phyloP scores from a whole-genome alignment of 2,113 vertebrate genomes.

The Syngnathoides biaculeatus region DNA sequence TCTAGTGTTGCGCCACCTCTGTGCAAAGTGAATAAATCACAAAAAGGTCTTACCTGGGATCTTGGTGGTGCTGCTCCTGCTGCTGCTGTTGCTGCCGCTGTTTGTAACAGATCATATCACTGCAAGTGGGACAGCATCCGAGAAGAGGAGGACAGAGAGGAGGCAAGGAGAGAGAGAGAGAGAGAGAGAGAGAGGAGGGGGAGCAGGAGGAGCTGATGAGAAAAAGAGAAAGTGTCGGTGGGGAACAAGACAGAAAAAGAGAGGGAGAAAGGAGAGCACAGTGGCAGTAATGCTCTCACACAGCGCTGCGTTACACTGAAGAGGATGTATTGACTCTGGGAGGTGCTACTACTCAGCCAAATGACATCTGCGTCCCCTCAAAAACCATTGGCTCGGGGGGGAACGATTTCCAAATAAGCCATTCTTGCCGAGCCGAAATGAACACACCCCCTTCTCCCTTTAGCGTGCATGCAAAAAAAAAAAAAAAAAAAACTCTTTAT shows the following conservation, averaged over 20 bases:
- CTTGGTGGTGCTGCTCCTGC: conserved; percentile 19
- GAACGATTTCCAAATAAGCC: conserved; percentile 74
- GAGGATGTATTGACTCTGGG: conserved; percentile 59
- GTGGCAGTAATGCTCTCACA: conserved; percentile 58
- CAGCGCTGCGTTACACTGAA: conserved; percentile 61
- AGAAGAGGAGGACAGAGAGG: conserved; percentile 25
- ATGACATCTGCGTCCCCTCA: conserved; percentile 74
- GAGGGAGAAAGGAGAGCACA: conserved; percentile 38
- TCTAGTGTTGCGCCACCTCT: conserved; percentile 3
- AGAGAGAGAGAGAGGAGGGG: conserved; percentile 21
- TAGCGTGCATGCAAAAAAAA: conserved; percentile 3
- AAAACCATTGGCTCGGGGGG: conserved; percentile 76
- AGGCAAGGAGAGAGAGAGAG: conserved; percentile 6
- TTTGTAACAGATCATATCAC: conserved; percentile 58
- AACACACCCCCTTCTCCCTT: conserved; percentile 55
- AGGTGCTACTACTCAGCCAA: conserved; percentile 74
- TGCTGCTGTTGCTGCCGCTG: conserved; percentile 31
- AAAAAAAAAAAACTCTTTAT: too few relatives aligned
- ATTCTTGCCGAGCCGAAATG: conserved; percentile 65
- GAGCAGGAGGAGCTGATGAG: conserved; percentile 26
- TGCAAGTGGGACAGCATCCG: conserved; percentile 45
- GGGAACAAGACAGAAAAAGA: conserved; percentile 29
- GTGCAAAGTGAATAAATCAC: conserved; percentile 41
- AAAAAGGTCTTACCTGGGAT: conserved; percentile 60
- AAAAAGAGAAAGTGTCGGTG: conserved; percentile 47